Base-by-base conservation (phyloP, 2,113 vertebrate species). In the Nicator chloris region DNA sequence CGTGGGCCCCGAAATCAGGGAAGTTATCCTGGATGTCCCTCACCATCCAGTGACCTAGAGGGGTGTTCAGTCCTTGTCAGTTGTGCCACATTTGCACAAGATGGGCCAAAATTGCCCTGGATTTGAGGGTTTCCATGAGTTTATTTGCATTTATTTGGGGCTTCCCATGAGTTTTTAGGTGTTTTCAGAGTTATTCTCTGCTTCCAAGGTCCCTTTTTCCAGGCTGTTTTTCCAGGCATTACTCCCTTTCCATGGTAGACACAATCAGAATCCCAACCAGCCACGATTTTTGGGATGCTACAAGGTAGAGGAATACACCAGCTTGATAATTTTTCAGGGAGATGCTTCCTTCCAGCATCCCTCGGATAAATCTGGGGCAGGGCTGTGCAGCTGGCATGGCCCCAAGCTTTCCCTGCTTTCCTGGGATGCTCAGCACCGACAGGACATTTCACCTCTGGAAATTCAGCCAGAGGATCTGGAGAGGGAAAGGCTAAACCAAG, bases 401-500 rank as follows among this genome's bases (percentile, higher is more conserved):
- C 53, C 88, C 75, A 44, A 50, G 73, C 65, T 66, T 78, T 70
- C 51, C 51, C 18, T 37, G 28, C 31, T 57, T 92, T 56, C 60
- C 39, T 8, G 35, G 60, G 63, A 8, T 37, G 31, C 50, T 90
- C 53, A 31, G 64, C 4, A 39, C 73, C 0, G 0, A 10, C 22
- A 72, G 95, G 92, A 81, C 35, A 5, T 24, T n/a, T n/a, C 51
- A 10, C 61, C 56, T 39, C 65, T 66, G 90, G 91, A 79, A 89
- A 84, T 64, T 18, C 76, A 92, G 60, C 70, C 4, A 4, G 53
- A 78, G 23, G 30, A 86, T 87, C 54, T 77, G 69, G 59, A 3
- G 13, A 85, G 45, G 37, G 57, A 90, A 94, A 90, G 23, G 54
- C 75, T 88, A 95, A 97, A 94, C 13, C 21, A 10, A 45, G 47